Evolutionary conservation across 2,888 invertebrate genomes (phyloP).

Genomic region (Mesorhabditis spiculigera): DNA sequence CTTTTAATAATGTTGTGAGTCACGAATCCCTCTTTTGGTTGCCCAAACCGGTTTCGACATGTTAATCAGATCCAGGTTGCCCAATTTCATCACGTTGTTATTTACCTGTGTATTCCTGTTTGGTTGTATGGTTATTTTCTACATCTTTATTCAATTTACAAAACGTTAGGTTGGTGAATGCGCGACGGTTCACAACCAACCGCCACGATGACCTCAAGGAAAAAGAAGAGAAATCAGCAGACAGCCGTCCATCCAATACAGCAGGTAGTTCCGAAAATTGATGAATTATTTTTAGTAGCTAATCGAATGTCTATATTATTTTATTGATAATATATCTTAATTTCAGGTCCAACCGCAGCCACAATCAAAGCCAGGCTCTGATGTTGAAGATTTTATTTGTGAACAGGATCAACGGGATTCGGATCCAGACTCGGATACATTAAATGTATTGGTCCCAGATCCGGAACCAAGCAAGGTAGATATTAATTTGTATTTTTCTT

Average conservation of each 20-base stretch:
- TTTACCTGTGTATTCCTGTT: no score
- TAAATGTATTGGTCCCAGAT: background rate
- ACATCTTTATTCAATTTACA: no score
- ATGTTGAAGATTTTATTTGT: background rate
- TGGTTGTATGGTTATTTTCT: no score
- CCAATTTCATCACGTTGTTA: no score
- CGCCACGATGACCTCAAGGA: background rate
- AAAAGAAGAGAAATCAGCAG: constrained; percentile 5
- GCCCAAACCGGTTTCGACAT: no score
- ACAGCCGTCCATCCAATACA: constrained; percentile 3
- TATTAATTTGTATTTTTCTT: background rate
- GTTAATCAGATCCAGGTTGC: no score
- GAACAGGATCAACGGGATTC: background rate
- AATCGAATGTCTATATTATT: no score
- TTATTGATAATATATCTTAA: background rate
- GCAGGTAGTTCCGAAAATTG: constrained; percentile 1
- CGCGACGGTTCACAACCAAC: background rate
- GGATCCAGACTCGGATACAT: background rate
- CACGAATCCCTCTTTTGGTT: no score
- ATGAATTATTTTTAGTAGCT: background rate
- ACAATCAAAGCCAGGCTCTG: constrained; percentile 2
- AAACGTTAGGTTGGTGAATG: background rate
- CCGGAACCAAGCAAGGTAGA: constrained; percentile 1
- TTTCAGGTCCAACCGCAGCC: constrained; percentile 5
- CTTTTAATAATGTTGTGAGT: no score